These are phyloP conservation scores for Linnaemya vulpina DNA, from an alignment of 2,888 invertebrate genomes.

Conservation along the genomic window DNA sequence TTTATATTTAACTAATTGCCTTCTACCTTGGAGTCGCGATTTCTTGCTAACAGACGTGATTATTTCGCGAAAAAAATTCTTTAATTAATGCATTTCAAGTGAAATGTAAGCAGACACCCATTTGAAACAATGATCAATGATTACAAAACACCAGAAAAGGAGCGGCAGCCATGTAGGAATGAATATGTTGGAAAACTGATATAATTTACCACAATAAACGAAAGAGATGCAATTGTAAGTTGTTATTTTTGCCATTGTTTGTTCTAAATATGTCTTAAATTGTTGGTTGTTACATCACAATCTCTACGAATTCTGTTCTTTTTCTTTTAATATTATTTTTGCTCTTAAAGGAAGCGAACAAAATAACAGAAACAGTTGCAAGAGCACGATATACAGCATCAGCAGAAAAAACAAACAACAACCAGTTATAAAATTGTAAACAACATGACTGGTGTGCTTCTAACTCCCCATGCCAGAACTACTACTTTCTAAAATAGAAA, in stretches of 20 bases:
- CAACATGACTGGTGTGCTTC: constrained; percentile 55
- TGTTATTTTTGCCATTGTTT: constrained; percentile 52
- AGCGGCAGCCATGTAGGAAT: constrained; percentile 50
- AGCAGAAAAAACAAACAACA: constrained; percentile 35
- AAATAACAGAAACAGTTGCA: constrained; percentile 49
- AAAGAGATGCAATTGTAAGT: constrained; percentile 50
- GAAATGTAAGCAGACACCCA: constrained; percentile 53
- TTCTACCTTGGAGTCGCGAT: neutral
- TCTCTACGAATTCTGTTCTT: constrained; percentile 1
- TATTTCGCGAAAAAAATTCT: constrained; percentile 10
- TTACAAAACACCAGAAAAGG: constrained; percentile 56
- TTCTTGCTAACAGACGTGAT: constrained; percentile 4
- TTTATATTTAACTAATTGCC: constrained; percentile 14
- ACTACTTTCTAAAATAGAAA: constrained; percentile 67
- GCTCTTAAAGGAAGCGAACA: constrained; percentile 23
- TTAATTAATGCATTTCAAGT: constrained; percentile 50
- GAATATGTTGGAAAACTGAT: constrained; percentile 23
- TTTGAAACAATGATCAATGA: constrained; percentile 60
- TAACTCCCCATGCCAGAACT: constrained; percentile 44
- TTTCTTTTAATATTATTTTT: neutral
- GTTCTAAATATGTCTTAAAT: constrained; percentile 71
- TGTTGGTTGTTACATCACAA: constrained; percentile 64
- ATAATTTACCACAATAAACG: constrained; percentile 50
- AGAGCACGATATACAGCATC: constrained; percentile 41
- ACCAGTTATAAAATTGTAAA: constrained; percentile 45